Evolutionary conservation across 2,113 vertebrate species (phyloP).

Genomic region (Colius striatus): DNA sequence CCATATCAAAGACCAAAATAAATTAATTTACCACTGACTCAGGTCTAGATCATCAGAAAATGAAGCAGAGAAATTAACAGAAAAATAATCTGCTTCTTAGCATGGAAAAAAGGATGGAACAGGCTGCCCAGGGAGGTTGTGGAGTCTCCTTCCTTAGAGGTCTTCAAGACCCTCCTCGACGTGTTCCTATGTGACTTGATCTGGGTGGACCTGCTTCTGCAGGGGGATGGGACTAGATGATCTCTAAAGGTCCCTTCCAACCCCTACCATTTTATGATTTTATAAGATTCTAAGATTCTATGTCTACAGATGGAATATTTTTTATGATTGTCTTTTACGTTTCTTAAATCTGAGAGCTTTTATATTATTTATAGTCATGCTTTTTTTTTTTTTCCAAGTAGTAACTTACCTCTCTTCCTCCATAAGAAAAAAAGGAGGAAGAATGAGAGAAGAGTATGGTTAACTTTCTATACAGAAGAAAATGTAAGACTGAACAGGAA

Average conservation of each 20-base stretch:
- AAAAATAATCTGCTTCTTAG: too few species aligned
- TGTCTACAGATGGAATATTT: neutral
- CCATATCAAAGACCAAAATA: neutral
- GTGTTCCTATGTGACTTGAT: too few species aligned
- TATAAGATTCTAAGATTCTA: too few species aligned
- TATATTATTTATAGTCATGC: rapidly evolving
- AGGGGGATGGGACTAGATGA: too few species aligned
- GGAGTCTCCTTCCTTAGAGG: too few species aligned
- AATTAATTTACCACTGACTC: neutral
- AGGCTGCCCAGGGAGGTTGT: too few species aligned
- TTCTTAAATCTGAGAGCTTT: neutral
- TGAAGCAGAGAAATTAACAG: neutral
- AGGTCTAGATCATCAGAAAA: neutral
- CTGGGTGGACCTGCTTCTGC: too few species aligned
- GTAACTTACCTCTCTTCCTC: rapidly evolving
- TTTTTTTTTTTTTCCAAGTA: neutral
- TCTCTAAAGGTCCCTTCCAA: too few species aligned
- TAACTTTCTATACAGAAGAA: neutral
- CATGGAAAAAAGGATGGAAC: too few species aligned
- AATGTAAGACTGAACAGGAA: neutral
- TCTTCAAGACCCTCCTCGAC: too few species aligned
- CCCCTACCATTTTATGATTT: too few species aligned
- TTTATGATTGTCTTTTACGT: neutral
- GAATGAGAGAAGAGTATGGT: neutral
- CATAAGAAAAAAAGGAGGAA: rapidly evolving